A percentile compares a stretch with the other conserved stretches of the same genome.
Conservation (phyloP, 2,888 invertebrate genomes). For the Panopea generosa region DNA sequence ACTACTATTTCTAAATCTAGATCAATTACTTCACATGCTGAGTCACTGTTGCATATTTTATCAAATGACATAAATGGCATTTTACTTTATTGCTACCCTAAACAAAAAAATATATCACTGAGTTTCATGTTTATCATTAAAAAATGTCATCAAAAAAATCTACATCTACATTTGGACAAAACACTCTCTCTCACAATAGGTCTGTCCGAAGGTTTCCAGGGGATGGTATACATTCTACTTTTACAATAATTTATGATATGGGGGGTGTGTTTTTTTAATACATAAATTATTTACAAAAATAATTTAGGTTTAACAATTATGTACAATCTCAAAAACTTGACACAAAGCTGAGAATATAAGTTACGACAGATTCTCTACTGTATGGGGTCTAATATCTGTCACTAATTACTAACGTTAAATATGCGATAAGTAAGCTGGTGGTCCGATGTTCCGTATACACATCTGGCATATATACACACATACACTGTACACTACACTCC, state of each 20-base stretch:
- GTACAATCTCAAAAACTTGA: slow-evolving; percentile 45
- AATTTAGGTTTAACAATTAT: slow-evolving; percentile 63
- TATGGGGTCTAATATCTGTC: too few relatives aligned
- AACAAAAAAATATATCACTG: slow-evolving; percentile 10
- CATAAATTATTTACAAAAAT: slow-evolving; percentile 58
- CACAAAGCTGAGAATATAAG: slow-evolving; percentile 7
- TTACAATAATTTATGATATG: background rate
- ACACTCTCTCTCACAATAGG: too few relatives aligned
- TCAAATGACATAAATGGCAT: background rate
- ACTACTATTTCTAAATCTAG: too few relatives aligned
- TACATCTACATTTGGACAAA: too few relatives aligned
- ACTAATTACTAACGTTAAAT: too few relatives aligned
- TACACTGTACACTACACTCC: slow-evolving; percentile 15
- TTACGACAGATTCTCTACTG: too few relatives aligned
- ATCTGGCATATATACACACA: too few relatives aligned
- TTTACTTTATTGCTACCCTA: slow-evolving; percentile 11
- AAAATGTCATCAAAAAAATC: too few relatives aligned
- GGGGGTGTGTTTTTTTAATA: background rate
- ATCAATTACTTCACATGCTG: slow-evolving; percentile 7
- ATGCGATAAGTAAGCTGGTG: too few relatives aligned
- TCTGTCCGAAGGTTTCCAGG: slow-evolving; percentile 3
- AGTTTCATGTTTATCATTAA: background rate
- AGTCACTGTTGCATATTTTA: slow-evolving; percentile 1
- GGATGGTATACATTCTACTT: background rate
- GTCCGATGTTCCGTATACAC: too few relatives aligned